Conservation (phyloP, 2,888 invertebrate genomes). For the Stenotaenia linearis region DNA sequence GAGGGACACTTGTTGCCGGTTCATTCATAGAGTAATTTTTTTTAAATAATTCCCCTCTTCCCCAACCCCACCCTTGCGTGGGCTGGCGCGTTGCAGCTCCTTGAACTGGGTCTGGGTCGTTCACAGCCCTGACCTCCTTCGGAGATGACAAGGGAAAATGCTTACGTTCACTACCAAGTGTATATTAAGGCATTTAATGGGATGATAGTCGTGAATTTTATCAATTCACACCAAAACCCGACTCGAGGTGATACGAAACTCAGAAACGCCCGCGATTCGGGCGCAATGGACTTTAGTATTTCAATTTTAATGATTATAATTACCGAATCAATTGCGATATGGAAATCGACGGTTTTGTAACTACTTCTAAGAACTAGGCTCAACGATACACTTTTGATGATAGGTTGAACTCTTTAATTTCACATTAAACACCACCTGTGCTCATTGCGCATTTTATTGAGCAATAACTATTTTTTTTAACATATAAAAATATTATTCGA, state of each 20-base stretch:
- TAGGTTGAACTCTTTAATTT: not conserved
- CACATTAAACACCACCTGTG: not conserved
- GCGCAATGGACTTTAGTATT: not conserved
- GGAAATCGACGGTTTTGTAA: not conserved
- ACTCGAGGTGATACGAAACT: not conserved
- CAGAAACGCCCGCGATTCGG: not conserved
- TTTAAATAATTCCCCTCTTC: not conserved
- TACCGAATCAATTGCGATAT: conserved; percentile 11
- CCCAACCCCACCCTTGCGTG: not conserved
- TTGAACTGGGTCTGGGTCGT: conserved; percentile 24
- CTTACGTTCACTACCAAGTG: not conserved
- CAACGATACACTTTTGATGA: not conserved
- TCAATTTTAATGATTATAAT: not conserved
- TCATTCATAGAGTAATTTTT: not conserved
- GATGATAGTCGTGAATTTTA: no score
- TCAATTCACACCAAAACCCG: not conserved
- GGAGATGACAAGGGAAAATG: conserved; percentile 17
- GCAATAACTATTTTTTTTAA: not conserved
- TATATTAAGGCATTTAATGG: not conserved
- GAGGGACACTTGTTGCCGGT: not conserved
- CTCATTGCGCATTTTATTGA: not conserved
- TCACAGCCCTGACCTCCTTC: conserved; percentile 16
- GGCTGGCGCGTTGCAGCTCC: not conserved
- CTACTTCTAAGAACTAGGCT: not conserved
- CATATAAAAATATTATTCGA: no score